Conservation (phyloP, 2,113 vertebrate species). For the Copsychus sechellarum region DNA sequence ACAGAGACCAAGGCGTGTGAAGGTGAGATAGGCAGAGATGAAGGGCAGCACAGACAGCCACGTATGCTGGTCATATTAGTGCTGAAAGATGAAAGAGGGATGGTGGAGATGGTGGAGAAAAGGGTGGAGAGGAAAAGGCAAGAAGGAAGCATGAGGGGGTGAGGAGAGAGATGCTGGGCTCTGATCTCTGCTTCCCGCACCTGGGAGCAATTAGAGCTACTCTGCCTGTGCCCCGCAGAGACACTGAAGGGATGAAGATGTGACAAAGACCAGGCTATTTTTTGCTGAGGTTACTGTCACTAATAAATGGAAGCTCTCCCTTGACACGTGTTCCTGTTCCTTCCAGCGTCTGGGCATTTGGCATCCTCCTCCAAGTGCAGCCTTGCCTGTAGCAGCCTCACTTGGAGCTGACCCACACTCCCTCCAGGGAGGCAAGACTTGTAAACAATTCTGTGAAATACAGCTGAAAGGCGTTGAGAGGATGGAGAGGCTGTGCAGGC, state of each 20-base stretch:
- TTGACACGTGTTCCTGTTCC: not conserved
- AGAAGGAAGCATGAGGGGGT: not conserved
- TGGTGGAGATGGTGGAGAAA: not conserved
- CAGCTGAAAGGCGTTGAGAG: not conserved
- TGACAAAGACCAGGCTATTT: constrained; percentile 34
- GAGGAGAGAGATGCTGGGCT: not conserved
- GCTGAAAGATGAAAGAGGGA: not conserved
- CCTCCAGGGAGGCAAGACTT: not conserved
- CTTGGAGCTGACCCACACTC: not conserved
- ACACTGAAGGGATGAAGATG: not conserved
- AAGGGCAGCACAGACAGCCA: not conserved
- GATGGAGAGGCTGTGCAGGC: not conserved
- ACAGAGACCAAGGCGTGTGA: accelerated
- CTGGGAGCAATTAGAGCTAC: not conserved
- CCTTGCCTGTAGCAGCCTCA: not conserved
- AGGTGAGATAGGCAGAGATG: not conserved
- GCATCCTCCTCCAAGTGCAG: not conserved
- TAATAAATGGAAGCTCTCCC: constrained; percentile 35
- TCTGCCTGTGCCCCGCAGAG: not conserved
- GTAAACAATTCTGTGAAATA: constrained; percentile 19
- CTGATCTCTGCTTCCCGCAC: not conserved
- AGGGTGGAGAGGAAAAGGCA: not conserved
- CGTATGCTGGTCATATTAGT: accelerated
- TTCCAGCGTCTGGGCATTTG: not conserved
- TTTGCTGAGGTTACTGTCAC: constrained; percentile 21